Evolutionary conservation across 2,797 vertebrate genomes (phyloP).

Genomic region (Hemibagrus guttatus): DNA sequence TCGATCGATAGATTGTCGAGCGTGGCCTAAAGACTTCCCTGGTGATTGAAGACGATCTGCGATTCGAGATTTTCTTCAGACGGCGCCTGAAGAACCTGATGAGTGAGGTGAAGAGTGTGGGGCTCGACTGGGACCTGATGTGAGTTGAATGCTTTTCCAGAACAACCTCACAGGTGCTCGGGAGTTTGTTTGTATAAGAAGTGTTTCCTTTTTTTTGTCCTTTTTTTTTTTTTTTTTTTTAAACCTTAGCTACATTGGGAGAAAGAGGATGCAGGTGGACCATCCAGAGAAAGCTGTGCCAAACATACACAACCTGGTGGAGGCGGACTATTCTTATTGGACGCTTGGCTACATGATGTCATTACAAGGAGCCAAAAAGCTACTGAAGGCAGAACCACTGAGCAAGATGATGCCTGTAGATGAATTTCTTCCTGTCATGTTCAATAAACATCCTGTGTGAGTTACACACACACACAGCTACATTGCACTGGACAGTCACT

Average conservation of each 20-base stretch:
- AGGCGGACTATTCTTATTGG: slow-evolving; percentile 93
- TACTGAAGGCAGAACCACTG: slow-evolving; percentile 82
- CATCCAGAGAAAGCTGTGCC: slow-evolving; percentile 85
- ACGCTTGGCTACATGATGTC: slow-evolving; percentile 89
- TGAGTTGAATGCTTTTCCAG: slow-evolving; percentile 62
- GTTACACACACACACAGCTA: slow-evolving; percentile 53
- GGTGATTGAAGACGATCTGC: slow-evolving; percentile 90
- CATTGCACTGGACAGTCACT: neutral
- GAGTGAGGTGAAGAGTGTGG: slow-evolving; percentile 77
- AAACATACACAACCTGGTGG: slow-evolving; percentile 86
- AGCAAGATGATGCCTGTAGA: slow-evolving; percentile 87
- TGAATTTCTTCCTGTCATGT: slow-evolving; percentile 93
- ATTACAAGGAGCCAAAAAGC: slow-evolving; percentile 85
- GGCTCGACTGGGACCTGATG: slow-evolving; percentile 91
- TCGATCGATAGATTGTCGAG: slow-evolving; percentile 73
- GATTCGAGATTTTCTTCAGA: slow-evolving; percentile 94
- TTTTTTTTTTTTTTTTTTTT: neutral
- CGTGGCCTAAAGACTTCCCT: slow-evolving; percentile 75
- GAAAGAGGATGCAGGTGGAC: slow-evolving; percentile 93
- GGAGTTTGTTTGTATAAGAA: neutral
- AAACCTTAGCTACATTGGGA: slow-evolving; percentile 83
- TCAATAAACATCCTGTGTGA: slow-evolving; percentile 90
- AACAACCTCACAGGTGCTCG: neutral
- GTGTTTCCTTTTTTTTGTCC: neutral
- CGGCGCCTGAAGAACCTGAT: slow-evolving; percentile 86